phyloP scores from a whole-genome alignment of 1,140 invertebrate genomes.

The Anagrus nilaparvatae region DNA sequence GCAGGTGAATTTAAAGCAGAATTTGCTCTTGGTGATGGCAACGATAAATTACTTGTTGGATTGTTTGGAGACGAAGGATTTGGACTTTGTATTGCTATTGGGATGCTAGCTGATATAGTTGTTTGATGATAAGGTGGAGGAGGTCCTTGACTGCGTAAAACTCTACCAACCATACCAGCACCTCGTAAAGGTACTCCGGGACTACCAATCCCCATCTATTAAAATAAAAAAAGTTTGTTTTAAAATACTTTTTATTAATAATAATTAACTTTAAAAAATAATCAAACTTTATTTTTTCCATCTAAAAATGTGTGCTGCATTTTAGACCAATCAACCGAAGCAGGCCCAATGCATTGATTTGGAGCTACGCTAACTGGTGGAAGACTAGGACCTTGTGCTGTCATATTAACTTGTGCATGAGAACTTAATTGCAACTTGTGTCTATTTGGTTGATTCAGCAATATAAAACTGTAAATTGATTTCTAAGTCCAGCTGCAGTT shows the following conservation, averaged over 20 bases:
- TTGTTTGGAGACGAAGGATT: conserved; percentile 62
- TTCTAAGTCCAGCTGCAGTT: too few relatives aligned
- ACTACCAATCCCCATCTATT: conserved; percentile 16
- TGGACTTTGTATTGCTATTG: conserved; percentile 63
- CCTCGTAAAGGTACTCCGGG: conserved; percentile 11
- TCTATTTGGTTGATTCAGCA: too few relatives aligned
- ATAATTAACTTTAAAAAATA: neutral
- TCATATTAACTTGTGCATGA: too few relatives aligned
- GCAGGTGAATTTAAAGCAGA: conserved; percentile 62
- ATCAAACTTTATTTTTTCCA: conserved; percentile 44
- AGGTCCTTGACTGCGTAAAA: conserved; percentile 66
- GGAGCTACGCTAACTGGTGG: conserved; percentile 38
- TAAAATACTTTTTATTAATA: neutral
- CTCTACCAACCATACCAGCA: conserved; percentile 3
- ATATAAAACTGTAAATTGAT: too few relatives aligned
- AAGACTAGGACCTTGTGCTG: conserved; percentile 32
- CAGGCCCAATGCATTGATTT: conserved; percentile 43
- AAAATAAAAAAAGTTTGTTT: neutral
- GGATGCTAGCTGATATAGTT: conserved; percentile 72
- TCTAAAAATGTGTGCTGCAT: conserved; percentile 77
- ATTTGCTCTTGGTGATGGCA: conserved; percentile 58
- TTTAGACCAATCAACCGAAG: conserved; percentile 74
- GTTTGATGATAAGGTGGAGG: conserved; percentile 78
- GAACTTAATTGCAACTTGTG: too few relatives aligned
- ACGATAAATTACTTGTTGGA: conserved; percentile 57